Evolutionary conservation across 2,888 invertebrate species (phyloP).

Genomic region (Perizoma affinitatum): DNA sequence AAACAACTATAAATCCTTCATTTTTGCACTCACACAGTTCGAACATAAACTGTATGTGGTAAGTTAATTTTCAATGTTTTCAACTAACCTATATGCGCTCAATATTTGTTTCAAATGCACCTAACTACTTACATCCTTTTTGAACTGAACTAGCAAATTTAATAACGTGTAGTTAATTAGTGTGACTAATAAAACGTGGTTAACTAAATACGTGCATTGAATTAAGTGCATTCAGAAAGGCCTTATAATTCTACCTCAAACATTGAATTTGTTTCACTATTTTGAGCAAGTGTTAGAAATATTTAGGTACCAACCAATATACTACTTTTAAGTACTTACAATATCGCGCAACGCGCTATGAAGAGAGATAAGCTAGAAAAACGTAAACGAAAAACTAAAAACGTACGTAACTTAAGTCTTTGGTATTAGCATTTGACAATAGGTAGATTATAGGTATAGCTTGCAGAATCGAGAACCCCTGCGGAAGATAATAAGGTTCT

Average conservation of each 20-base stretch:
- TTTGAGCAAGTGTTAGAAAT: not conserved
- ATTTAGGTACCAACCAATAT: too few species aligned
- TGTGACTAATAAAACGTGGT: slow-evolving; percentile 33
- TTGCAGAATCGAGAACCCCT: too few species aligned
- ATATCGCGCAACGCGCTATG: not conserved
- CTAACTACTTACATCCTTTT: too few species aligned
- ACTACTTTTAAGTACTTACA: not conserved
- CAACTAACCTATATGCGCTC: not conserved
- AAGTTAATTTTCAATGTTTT: slow-evolving; percentile 32
- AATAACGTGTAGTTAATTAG: slow-evolving; percentile 12
- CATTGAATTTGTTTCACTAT: not conserved
- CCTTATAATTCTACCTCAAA: not conserved
- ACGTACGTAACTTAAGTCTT: too few species aligned
- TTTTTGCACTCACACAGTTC: slow-evolving; percentile 42
- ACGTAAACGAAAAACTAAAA: too few species aligned
- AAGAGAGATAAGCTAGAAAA: too few species aligned
- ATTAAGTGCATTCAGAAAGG: not conserved
- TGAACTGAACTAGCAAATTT: not conserved
- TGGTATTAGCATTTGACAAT: too few species aligned
- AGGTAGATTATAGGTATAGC: too few species aligned
- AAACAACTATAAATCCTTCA: slow-evolving; percentile 1
- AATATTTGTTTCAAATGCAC: too few species aligned
- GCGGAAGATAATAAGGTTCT: too few species aligned
- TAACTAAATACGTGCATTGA: not conserved
- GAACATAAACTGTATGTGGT: slow-evolving; percentile 56